Evolutionary conservation across 2,888 invertebrate genomes (phyloP).

Genomic region (Blera fallax): DNA sequence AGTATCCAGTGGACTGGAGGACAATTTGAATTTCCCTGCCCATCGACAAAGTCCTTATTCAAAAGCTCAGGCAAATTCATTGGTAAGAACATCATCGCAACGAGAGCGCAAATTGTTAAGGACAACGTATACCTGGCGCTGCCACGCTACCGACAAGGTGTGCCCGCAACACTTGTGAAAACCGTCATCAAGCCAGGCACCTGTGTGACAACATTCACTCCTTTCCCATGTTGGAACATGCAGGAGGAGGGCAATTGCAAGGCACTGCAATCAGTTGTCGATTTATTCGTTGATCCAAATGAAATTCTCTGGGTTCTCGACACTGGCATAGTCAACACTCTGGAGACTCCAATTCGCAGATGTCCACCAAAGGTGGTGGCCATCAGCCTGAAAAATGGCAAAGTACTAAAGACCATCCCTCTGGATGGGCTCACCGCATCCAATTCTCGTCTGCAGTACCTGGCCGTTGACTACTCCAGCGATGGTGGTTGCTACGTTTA

Average conservation of each 20-base stretch:
- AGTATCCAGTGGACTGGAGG: constrained; percentile 82
- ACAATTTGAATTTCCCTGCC: constrained; percentile 83
- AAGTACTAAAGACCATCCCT: constrained; percentile 85
- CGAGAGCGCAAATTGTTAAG: constrained; percentile 84
- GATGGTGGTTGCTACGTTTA: constrained; percentile 85
- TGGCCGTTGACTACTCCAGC: constrained; percentile 86
- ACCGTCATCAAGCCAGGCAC: constrained; percentile 82
- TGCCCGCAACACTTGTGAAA: constrained; percentile 86
- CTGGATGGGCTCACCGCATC: constrained; percentile 84
- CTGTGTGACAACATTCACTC: constrained; percentile 83
- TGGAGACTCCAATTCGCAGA: constrained; percentile 85
- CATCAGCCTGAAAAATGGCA: constrained; percentile 84
- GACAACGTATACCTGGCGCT: constrained; percentile 84
- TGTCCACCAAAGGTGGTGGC: constrained; percentile 88
- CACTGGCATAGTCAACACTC: constrained; percentile 86
- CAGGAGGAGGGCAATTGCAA: constrained; percentile 88
- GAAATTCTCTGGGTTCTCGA: constrained; percentile 89
- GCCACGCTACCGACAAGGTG: constrained; percentile 85
- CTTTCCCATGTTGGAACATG: constrained; percentile 87
- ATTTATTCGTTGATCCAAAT: constrained; percentile 85
- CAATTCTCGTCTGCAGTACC: constrained; percentile 86
- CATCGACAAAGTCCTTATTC: constrained; percentile 84
- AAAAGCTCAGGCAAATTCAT: constrained; percentile 84
- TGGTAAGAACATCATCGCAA: constrained; percentile 84
- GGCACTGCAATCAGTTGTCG: constrained; percentile 87